These are phyloP conservation scores for Diachasmimorpha longicaudata DNA, from an alignment of 1,140 invertebrate genomes.

Conservation along the genomic window DNA sequence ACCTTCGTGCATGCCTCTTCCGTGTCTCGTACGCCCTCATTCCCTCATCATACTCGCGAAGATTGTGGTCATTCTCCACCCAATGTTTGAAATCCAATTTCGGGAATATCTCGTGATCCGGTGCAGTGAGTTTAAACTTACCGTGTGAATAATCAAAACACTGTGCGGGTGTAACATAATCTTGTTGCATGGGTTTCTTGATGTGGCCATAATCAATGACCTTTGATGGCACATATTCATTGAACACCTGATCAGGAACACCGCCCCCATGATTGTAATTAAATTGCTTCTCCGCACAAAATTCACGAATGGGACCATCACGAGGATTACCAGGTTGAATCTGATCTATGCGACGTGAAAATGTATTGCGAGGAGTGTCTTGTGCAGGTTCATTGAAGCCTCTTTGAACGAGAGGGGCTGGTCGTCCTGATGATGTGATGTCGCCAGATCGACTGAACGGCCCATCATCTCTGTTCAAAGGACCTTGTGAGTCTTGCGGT, in stretches of 20 bases:
- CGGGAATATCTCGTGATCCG: slow-evolving; percentile 39
- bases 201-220: slow-evolving; percentile 76
- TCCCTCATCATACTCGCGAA: slow-evolving; percentile 49
- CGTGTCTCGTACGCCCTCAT: slow-evolving; percentile 25
- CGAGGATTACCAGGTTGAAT: not conserved
- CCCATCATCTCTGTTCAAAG: not conserved
- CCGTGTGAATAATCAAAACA: slow-evolving; percentile 57
- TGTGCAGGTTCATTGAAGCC: slow-evolving; percentile 20
- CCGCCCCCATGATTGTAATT: slow-evolving; percentile 58
- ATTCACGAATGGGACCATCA: slow-evolving; percentile 37
- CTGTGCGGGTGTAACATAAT: slow-evolving; percentile 44
- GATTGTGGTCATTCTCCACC: slow-evolving; percentile 57
- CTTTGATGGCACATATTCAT: slow-evolving; percentile 58
- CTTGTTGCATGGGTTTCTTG: slow-evolving; percentile 31
- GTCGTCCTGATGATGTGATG: not conserved
- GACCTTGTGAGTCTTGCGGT: not conserved
- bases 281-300: slow-evolving; percentile 53
- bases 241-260: slow-evolving; percentile 35
- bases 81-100: slow-evolving; percentile 53
- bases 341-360: slow-evolving; percentile 10
- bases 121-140: slow-evolving; percentile 47
- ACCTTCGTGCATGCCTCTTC: not conserved
- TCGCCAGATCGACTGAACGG: not conserved
- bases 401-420: not conserved
- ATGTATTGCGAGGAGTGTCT: not conserved